Percentiles rank a stretch among this genome's conserved stretches.
Conservation (phyloP, 2,797 vertebrate genomes). For the Pangasius sanitwongsei region DNA sequence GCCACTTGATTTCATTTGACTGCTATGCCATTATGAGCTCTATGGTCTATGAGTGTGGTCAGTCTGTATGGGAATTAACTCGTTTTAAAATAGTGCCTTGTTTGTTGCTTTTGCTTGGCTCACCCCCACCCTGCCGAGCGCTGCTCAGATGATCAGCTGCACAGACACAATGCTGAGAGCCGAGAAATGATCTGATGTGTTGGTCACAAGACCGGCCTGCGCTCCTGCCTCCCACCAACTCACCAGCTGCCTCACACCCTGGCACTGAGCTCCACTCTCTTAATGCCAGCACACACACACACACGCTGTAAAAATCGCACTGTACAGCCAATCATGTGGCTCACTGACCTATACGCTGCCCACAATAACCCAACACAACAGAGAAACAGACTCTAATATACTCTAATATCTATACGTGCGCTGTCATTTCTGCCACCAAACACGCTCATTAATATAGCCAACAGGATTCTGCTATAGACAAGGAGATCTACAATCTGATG, state of each 20-base stretch:
- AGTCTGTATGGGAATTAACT: constrained; percentile 34
- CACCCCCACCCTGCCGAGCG: constrained; percentile 57
- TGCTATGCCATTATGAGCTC: neutral
- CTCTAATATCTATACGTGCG: neutral
- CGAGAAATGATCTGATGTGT: constrained; percentile 69
- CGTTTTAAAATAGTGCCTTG: constrained; percentile 48
- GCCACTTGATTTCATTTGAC: neutral
- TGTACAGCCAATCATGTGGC: constrained; percentile 7
- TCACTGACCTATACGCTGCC: constrained; percentile 24
- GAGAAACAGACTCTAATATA: neutral
- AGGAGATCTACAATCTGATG: neutral
- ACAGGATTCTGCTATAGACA: neutral
- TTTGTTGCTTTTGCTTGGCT: constrained; percentile 52
- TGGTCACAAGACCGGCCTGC: constrained; percentile 80
- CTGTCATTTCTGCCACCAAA: neutral
- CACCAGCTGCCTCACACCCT: constrained; percentile 68
- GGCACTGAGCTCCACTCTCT: constrained; percentile 35
- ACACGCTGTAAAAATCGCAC: constrained; percentile 6
- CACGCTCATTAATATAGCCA: neutral
- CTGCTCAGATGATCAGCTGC: constrained; percentile 78
- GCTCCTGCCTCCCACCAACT: constrained; percentile 62
- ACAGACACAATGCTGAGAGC: constrained; percentile 70
- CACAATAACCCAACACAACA: constrained; percentile 25
- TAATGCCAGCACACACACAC: constrained; percentile 37
- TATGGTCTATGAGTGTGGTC: neutral